Evolutionary conservation across 2,113 vertebrate species (phyloP), one percentile per base, ranked within the genome.

Genomic region (Microcebus murinus): DNA sequence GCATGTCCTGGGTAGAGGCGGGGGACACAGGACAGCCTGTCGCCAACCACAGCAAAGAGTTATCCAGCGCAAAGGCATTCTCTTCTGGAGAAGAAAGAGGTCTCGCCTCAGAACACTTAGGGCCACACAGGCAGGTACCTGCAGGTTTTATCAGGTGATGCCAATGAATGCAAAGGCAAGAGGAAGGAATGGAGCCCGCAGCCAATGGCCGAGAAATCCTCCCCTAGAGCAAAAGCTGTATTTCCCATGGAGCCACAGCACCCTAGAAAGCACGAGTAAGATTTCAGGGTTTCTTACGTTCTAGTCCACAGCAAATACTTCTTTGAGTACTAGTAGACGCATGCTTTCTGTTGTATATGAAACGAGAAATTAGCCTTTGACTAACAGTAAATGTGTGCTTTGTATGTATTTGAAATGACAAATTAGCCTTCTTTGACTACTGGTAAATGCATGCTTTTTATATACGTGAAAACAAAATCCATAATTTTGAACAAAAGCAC

Each of bases 121-220:
- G 34, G 5, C 61, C 71, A 21, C 13, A 31, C 4, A 36, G 4
- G 18, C 2, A 2, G 1, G 6, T 0, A 3, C 42, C 86, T 55
- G 1, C 23, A 31, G 12, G 6, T 45, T 63, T 70, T 15, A 0
- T 27, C 4, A 5, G 42, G 34, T 34, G 10, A 34, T 12, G 15
- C 0, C 4, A 45, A 27, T 20, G 34, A 34, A 10, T 0, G 2
- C 82, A 8, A 4, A 42, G 52, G 70, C 18, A 23, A 13, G 1
- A 57, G 8, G 0, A 25, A 0, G 11, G 6, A 3, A 15, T 18
- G 55, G 11, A 0, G 7, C 17, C 5, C 0, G 0, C 13, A 4
- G 1, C 61, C 1, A 0, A 0, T 5, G 1, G 31, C 23, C 0
- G 10, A 61, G 18, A 45, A 71, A 14, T 10, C 10, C 36, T 17